Evolutionary conservation across 2,113 vertebrate species (phyloP).

Genomic region (Aptenodytes forsteri): DNA sequence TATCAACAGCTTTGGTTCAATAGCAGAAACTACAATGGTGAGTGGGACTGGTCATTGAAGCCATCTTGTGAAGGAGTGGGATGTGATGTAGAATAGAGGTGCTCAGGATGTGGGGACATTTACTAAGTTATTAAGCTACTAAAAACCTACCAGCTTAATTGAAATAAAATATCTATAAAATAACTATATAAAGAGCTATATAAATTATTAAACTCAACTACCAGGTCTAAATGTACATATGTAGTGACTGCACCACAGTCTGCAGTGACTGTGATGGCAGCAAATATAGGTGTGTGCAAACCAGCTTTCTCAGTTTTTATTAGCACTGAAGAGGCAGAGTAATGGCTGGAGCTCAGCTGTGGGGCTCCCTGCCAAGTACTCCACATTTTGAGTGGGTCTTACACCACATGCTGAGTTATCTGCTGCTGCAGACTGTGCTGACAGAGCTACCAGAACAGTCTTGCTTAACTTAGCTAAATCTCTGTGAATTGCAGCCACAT

Average conservation of each 20-base stretch:
- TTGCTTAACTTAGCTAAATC: neutral
- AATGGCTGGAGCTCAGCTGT: neutral
- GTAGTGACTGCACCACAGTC: neutral
- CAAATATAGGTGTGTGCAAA: neutral
- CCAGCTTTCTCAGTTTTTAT: neutral
- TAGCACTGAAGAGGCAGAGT: neutral
- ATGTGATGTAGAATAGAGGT: constrained; percentile 21
- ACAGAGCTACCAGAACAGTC: neutral
- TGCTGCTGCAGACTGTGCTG: neutral
- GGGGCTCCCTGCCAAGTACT: neutral
- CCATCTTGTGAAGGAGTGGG: constrained; percentile 80
- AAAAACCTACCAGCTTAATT: neutral
- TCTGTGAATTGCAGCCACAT: neutral
- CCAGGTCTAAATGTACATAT: neutral
- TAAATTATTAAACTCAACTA: neutral
- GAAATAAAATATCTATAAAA: neutral
- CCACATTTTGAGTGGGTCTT: neutral
- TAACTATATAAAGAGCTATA: neutral
- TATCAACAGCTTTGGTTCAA: constrained; percentile 99
- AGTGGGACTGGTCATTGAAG: constrained; percentile 87
- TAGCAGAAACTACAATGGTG: constrained; percentile 99
- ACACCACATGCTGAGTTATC: neutral
- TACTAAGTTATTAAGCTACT: constrained; percentile 10
- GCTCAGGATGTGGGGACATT: neutral
- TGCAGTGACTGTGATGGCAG: neutral